Base-by-base conservation (phyloP, 2,888 invertebrate species). In the Orthosia gracilis region DNA sequence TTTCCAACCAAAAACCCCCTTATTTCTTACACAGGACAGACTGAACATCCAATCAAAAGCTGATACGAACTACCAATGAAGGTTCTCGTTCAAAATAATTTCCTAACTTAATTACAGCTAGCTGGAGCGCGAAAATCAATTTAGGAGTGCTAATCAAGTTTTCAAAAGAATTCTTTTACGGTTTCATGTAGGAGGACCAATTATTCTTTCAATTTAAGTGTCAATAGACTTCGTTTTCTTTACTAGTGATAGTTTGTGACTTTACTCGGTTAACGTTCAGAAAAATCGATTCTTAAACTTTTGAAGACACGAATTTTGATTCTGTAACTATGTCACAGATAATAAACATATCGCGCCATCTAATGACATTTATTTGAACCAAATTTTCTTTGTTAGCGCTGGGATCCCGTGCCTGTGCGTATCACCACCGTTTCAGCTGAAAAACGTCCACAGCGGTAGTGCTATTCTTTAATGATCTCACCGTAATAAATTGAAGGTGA, bases 91-190 rank as follows among this genome's bases (percentile, higher is more conserved):
- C 47, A 67, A 77, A 81, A 70, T 74, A 70, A 74, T 62, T 71
- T 78, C 61, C 49, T 52, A 68, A 81, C 54, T 65, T 74, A 68
- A 81, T 81, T 82, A 74, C 61, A 47, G 15, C 17, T 66, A 65
- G 78, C 45, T 78, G 50, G 70, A 70, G 67, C 64, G 55, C 40
- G 62, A 70, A 67, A 74, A 72, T 68, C 69, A 62, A 71, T 83
- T 77, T 80, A 77, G n/a, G 40, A 77, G 64, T 70, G 69, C 50
- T 80, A 83, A 83, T 80, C 49, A 83, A 58, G 50, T 79, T 77
- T 73, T 70, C 58, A 72, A 73, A 69, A 69, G 62, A 74, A 66
- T 68, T 70, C 18, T 64, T 70, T 57, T 62, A 80, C 68, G 47
- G 57, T 78, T 78, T 80, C 64, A 64, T 68, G 64, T 23, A 67